Evolutionary conservation across 2,888 invertebrate genomes (phyloP), one percentile per base, ranked within the genome.

Genomic region (Papilio gigon): DNA sequence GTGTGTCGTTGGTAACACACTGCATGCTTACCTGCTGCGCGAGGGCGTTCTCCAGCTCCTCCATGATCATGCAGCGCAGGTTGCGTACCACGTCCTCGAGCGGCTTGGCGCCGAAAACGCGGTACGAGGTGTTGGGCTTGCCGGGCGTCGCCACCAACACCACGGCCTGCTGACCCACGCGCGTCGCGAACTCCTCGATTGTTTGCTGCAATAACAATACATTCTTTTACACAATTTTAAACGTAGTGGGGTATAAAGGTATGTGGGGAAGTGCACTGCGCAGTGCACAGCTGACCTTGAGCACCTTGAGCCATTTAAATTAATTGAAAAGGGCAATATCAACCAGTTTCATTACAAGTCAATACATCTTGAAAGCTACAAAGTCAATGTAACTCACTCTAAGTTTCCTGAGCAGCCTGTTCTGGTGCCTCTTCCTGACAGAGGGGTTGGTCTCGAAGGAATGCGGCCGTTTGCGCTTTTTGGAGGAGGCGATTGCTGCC

Each of bases 361-460:
- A n/a, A n/a, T n/a, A n/a, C n/a, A n/a, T n/a, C n/a, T 33, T 33
- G 33, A 2, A 35, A 35, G 8, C 9, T 35, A 35, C 33, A 35
- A 35, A 35, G 8, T 63, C 33, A 63, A 64, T 61, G 25, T 60
- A 68, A 88, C 93, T 93, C 84, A 96, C 96, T 85, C 97, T 93
- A 70, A 98, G 90, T 92, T 97, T 97, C 74, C 97, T 93, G 67
- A 98, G 92, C 72, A 99, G 92, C 80, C 98, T 94, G 83, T 98
- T 98, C 88, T 98, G 98, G 87, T 98, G 98, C 65, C 98, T 93
- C 89, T 98, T 98, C 78, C 98, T 93, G 75, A 98, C 98, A 44
- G 98, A 98, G 2, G 98, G 98, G 93, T 98, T 98, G 65, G 98
- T 98, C 91, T 99, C 98, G 87, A 98, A 98, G 70, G 97, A 97